A percentile compares a stretch with the other conserved stretches of the same genome.
Evolutionary conservation across 2,797 vertebrate species (phyloP).

Genomic region (Rhabdomys pumilio): DNA sequence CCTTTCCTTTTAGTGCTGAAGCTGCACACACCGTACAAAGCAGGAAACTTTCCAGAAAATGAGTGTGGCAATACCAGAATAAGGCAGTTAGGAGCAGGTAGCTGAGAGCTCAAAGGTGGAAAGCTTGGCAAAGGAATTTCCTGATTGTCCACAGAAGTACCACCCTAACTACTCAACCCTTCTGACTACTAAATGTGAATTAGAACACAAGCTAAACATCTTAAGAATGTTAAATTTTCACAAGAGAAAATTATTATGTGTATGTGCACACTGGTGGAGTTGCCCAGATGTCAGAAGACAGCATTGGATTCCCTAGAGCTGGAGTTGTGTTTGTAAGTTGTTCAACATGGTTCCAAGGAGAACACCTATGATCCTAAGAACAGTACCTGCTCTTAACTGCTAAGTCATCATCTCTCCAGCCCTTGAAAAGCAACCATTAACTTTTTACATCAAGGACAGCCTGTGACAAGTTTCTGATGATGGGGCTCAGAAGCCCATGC

Average conservation of each 20-base stretch:
- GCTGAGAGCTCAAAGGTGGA: neutral
- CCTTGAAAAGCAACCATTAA: neutral
- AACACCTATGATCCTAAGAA: neutral
- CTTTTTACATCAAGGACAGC: neutral
- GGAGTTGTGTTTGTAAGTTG: neutral
- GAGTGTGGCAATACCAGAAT: neutral
- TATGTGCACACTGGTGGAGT: neutral
- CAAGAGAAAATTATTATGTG: neutral
- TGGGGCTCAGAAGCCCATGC: neutral
- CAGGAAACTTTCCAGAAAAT: neutral
- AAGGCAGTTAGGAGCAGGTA: neutral
- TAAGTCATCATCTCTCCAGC: neutral
- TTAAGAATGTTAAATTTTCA: slow-evolving; percentile 9
- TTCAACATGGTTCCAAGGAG: neutral
- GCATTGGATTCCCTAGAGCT: neutral
- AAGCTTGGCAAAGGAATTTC: neutral
- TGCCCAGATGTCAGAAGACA: neutral
- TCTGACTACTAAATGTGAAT: neutral
- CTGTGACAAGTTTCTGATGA: neutral
- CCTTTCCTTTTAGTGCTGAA: neutral
- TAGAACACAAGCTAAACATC: neutral
- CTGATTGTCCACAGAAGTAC: neutral
- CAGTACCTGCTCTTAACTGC: neutral
- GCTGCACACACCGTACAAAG: neutral
- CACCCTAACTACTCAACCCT: neutral